phyloP scores from a whole-genome alignment of 1,140 invertebrate genomes.

The Eueides isabella region DNA sequence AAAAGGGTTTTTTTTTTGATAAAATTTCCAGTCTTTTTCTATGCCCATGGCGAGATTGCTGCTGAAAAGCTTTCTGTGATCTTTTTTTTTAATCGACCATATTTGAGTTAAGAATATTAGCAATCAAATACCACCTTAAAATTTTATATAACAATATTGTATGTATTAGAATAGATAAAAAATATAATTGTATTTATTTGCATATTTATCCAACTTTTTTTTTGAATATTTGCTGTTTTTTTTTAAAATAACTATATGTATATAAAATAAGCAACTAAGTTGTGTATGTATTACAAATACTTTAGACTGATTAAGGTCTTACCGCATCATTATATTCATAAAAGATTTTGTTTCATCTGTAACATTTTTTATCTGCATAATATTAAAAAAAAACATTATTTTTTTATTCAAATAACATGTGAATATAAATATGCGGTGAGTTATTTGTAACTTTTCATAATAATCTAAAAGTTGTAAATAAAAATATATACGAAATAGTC shows the following conservation, averaged over 20 bases:
- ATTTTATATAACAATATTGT: background rate
- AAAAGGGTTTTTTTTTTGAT: too few relatives aligned
- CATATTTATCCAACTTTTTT: background rate
- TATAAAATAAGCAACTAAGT: background rate
- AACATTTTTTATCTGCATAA: background rate
- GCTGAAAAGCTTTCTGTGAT: too few relatives aligned
- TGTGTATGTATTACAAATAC: background rate
- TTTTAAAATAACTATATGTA: background rate
- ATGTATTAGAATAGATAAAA: background rate
- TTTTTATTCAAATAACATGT: background rate
- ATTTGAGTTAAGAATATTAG: too few relatives aligned
- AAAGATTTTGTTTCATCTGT: background rate
- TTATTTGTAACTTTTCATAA: background rate
- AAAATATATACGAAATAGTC: background rate
- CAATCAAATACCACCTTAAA: background rate
- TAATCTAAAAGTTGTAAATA: slow-evolving; percentile 6
- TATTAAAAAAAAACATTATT: background rate
- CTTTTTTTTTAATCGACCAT: too few relatives aligned
- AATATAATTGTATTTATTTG: background rate
- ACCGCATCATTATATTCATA: background rate
- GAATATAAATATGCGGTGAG: background rate
- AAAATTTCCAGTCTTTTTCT: too few relatives aligned
- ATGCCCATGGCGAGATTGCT: too few relatives aligned
- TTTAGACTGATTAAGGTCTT: background rate
- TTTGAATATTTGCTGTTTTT: background rate